Conservation (phyloP, 2,888 invertebrate species). For the Vanessa cardui region DNA sequence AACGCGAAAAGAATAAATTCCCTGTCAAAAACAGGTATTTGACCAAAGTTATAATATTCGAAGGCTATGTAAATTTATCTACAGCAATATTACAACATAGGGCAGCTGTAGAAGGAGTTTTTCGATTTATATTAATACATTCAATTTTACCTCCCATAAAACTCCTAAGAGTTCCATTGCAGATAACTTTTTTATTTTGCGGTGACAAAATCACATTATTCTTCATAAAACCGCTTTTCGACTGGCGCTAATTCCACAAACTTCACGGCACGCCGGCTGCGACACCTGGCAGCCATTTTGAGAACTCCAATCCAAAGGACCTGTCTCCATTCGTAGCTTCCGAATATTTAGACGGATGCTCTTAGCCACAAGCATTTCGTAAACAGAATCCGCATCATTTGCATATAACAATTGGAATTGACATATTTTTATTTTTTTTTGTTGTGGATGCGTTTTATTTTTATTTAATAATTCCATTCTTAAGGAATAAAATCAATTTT, state of each 20-base stretch:
- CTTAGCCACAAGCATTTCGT: not conserved
- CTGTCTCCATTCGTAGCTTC: slow-evolving; percentile 15
- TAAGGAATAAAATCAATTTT: too few relatives aligned
- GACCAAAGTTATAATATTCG: not conserved
- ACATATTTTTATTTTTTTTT: not conserved
- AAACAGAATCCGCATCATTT: too few relatives aligned
- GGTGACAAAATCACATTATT: slow-evolving; percentile 50
- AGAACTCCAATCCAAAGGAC: slow-evolving; percentile 47
- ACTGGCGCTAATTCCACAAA: slow-evolving; percentile 55
- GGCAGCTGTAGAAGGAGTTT: slow-evolving; percentile 24
- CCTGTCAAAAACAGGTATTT: too few relatives aligned
- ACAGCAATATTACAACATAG: not conserved
- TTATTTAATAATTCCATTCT: too few relatives aligned
- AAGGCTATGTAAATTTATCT: not conserved
- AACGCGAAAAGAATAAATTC: too few relatives aligned
- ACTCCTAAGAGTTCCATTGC: slow-evolving; percentile 34
- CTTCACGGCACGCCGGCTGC: slow-evolving; percentile 47
- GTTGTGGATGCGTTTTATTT: too few relatives aligned
- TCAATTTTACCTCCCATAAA: slow-evolving; percentile 34
- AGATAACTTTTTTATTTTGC: slow-evolving; percentile 44
- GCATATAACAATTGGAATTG: too few relatives aligned
- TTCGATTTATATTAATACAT: slow-evolving; percentile 37
- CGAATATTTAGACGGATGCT: not conserved
- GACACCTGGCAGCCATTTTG: slow-evolving; percentile 63
- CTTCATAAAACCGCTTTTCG: slow-evolving; percentile 48